phyloP scores from a whole-genome alignment of 2,113 vertebrate genomes.

The Phaetusa simplex region DNA sequence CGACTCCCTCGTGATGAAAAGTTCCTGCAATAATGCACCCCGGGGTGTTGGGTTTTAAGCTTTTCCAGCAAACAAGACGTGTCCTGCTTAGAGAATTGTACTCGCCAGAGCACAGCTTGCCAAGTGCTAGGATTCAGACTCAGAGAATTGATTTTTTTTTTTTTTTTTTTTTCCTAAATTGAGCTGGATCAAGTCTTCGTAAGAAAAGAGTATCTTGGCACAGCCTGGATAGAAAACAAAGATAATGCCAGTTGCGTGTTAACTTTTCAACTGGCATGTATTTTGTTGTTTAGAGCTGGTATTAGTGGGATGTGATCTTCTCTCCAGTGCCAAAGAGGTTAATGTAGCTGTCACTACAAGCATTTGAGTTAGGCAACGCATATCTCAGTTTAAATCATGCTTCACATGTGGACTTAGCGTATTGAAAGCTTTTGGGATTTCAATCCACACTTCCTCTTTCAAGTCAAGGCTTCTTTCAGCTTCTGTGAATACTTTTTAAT shows the following conservation, averaged over 20 bases:
- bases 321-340: constrained; percentile 7
- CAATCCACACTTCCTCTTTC: constrained; percentile 27
- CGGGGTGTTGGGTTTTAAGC: constrained; percentile 40
- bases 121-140: constrained; percentile 12
- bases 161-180: neutral
- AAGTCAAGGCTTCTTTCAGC: constrained; percentile 18
- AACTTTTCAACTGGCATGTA: constrained; percentile 1
- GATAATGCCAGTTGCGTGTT: neutral
- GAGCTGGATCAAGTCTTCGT: neutral
- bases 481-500: neutral
- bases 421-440: constrained; percentile 27
- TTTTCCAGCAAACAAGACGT: constrained; percentile 31
- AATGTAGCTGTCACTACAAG: constrained; percentile 28
- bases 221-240: neutral
- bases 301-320: constrained; percentile 1
- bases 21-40: constrained; percentile 38
- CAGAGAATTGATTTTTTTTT: neutral
- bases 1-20: constrained; percentile 29
- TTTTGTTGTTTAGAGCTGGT: constrained; percentile 12
- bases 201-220: constrained; percentile 35
- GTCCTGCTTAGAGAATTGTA: constrained; percentile 35
- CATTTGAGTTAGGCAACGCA: constrained; percentile 26
- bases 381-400: constrained; percentile 33
- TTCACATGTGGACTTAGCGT: constrained; percentile 28
- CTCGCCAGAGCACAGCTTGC: neutral